Percentiles rank a stretch among this genome's conserved stretches.
Evolutionary conservation across 2,888 invertebrate genomes (phyloP).

Genomic region (Orchesella flavescens): DNA sequence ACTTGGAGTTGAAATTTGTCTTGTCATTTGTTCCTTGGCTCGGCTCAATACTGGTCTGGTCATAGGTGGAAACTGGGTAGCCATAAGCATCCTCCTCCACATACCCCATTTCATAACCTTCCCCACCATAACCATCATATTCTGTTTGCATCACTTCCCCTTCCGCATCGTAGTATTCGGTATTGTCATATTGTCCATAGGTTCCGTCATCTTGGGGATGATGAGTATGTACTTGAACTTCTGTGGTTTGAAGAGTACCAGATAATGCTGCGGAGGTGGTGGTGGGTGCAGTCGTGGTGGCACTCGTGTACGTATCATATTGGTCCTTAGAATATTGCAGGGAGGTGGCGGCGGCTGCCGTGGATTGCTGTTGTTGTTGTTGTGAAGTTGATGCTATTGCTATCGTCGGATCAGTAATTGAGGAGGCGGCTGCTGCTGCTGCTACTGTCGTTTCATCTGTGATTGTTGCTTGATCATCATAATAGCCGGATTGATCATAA

Average conservation of each 20-base stretch:
- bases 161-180: slow-evolving; percentile 60
- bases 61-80: slow-evolving; percentile 41
- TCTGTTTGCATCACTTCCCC: slow-evolving; percentile 59
- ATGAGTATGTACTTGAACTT: slow-evolving; percentile 53
- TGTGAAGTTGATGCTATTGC: neutral
- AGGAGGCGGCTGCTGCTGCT: neutral
- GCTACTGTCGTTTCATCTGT: slow-evolving; percentile 48
- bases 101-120: slow-evolving; percentile 54
- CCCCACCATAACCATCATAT: slow-evolving; percentile 47
- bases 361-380: neutral
- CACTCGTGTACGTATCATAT: slow-evolving; percentile 45
- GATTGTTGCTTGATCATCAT: slow-evolving; percentile 68
- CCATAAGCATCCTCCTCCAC: slow-evolving; percentile 46
- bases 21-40: slow-evolving; percentile 63
- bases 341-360: slow-evolving; percentile 31
- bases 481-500: slow-evolving; percentile 71
- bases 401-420: neutral
- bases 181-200: slow-evolving; percentile 64
- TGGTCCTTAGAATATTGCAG: slow-evolving; percentile 57
- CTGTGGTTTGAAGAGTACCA: slow-evolving; percentile 53
- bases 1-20: slow-evolving; percentile 65
- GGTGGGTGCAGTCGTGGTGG: slow-evolving; percentile 36
- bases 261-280: slow-evolving; percentile 38
- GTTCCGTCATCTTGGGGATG: slow-evolving; percentile 44
- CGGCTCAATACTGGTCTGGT: slow-evolving; percentile 64